Evolutionary conservation across 2,113 vertebrate species (phyloP), one percentile per base, ranked within the genome.

Genomic region (Periophthalmodon schlosseri): DNA sequence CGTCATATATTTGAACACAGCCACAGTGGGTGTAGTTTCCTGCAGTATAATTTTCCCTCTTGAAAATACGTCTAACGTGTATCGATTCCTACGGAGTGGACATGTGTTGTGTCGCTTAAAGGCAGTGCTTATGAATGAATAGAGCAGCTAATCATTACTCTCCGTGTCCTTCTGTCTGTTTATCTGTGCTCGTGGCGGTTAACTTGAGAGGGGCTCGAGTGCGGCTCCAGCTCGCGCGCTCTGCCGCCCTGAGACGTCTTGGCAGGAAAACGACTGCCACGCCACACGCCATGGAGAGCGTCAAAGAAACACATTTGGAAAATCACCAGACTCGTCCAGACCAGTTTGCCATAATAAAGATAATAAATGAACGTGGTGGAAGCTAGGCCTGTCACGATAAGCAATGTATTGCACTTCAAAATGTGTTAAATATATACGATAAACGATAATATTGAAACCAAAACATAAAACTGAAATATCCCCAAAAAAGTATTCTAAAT

Each of bases 271-370:
- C 16, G 50, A 34, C 72, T 61, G 65, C 47, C 73, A 16, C 0
- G 65, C 58, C 67, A 68, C 36, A 11, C 47, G 58, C 47, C 20
- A 56, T 67, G 65, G 70, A 83, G 70, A 56, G 70, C 66, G 49
- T 65, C 56, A 56, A 49, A 61, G 49, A 71, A 23, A 36, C 46
- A 3, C 18, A 34, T 23, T 2, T 70, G 21, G 28, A 72, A 46
- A 58, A 54, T 14, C 49, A 74, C 67, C 39, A 66, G 60, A 49
- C 23, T 69, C 3, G 28, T 28, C 3, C 28, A 28, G 28, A 34
- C 44, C 50, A 49, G 54, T 77, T 64, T 33, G 14, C 63, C 56
- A 58, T 18, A 28, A 1, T 36, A 50, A 4, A 36, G 21, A 33
- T 16, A 50, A 39, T 56, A 0, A 47, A 71, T 60, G 57, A 64